Evolutionary conservation across 2,888 invertebrate genomes (phyloP), one percentile per base, ranked within the genome.

Genomic region (Stenotaenia linearis): DNA sequence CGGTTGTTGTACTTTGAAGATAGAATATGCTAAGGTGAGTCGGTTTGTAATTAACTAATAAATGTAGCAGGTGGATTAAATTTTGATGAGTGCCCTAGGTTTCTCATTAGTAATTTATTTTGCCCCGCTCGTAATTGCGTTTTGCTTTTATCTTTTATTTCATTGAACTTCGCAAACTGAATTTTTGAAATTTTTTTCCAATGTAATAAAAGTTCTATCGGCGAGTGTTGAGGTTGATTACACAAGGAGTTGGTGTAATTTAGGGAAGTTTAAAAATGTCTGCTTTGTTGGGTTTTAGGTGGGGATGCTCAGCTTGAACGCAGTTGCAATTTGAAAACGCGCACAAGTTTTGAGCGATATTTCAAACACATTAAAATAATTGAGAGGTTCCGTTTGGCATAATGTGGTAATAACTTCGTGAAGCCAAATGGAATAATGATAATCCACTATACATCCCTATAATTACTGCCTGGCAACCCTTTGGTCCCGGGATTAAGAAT

Each of bases 1-100:
- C 76, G 98, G 98, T 82, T 99, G 98, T 89, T 99, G 98, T 88
- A 98, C 98, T 82, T 90, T 99, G 85, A 97, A 98, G 90, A 97
- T 98, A 86, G 98, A 99, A 89, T 99, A 92, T 87, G 98, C 98
- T 80, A 98, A 98, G 95, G 98, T 98, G 87, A 90, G 92, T 50
- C 50, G n/a, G n/a, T 78, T n/a, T 76, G 88, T 86, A 81, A 82
- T 82, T 93, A 37, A 75, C 32, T 75, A 23, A 56, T 23, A 21
- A 56, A 1, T 6, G 21, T n/a, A 18, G 18, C 21, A 9, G 10
- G 56, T 56, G 56, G 56, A 56, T 56, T 56, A 56, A 56, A 56
- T 21, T 21, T 56, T 56, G 56, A 56, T 56, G n/a, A n/a, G 56
- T 18, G 23, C 7, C 18, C 7, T 18, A 56, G 23, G n/a, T 18